A percentile compares a stretch with the other conserved stretches of the same genome.
Conservation (phyloP, 1,140 invertebrate genomes). For the Babylonia areolata region DNA sequence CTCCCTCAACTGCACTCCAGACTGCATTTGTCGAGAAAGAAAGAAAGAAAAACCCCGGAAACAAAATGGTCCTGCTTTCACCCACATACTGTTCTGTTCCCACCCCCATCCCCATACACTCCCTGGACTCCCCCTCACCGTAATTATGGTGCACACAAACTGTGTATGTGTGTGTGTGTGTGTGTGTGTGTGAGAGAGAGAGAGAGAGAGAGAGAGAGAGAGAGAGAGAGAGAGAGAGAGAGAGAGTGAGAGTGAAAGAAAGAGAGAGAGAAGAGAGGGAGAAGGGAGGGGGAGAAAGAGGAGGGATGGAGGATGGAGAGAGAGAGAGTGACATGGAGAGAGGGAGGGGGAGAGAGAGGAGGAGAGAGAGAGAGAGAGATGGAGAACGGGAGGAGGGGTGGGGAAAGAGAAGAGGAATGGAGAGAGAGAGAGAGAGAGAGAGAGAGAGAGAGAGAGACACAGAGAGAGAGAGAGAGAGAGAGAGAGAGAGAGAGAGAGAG, state of each 20-base stretch:
- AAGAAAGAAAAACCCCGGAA: no score
- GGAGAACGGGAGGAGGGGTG: not conserved
- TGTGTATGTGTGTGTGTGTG: no score
- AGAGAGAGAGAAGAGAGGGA: not conserved
- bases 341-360: not conserved
- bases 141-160: no score
- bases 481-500: not conserved
- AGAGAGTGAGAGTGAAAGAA: not conserved
- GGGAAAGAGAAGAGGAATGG: not conserved
- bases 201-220: not conserved
- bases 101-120: no score
- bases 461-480: not conserved
- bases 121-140: no score
- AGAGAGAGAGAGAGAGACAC: not conserved
- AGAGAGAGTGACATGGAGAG: not conserved
- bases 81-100: no score
- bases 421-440: not conserved
- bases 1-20: no score
- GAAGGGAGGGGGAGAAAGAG: not conserved
- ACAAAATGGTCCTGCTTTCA: no score
- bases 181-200: not conserved
- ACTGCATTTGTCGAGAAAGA: no score
- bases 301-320: not conserved
- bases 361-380: conserved; percentile 8
- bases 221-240: not conserved